Conservation (phyloP, 2,797 vertebrate species). For the Eurystomus glaucurus region DNA sequence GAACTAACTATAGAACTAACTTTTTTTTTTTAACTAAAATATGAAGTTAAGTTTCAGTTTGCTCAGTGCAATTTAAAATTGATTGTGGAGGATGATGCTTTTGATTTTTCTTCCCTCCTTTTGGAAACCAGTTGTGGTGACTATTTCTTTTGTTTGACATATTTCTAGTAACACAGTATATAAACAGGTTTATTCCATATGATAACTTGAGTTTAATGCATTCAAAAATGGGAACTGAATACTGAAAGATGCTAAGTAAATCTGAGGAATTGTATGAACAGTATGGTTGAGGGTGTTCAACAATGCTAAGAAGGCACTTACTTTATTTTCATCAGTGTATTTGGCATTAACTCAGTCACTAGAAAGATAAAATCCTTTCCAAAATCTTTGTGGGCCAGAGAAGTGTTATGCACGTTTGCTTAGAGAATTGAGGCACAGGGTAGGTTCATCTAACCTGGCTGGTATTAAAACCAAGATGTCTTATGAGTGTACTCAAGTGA, state of each 20-base stretch:
- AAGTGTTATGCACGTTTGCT: background rate
- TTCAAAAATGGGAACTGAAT: background rate
- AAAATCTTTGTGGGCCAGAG: background rate
- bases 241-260: background rate
- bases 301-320: background rate
- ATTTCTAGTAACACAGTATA: background rate
- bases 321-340: background rate
- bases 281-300: background rate
- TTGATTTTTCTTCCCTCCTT: background rate
- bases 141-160: background rate
- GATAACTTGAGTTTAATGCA: background rate
- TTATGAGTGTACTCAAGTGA: too few relatives aligned
- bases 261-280: background rate
- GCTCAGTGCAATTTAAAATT: background rate
- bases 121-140: background rate
- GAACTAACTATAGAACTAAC: background rate
- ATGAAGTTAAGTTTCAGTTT: background rate
- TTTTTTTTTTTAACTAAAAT: background rate
- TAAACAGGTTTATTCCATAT: background rate
- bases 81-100: background rate
- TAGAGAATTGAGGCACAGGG: background rate
- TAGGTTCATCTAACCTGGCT: background rate
- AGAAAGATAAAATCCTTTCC: background rate
- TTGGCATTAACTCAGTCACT: background rate
- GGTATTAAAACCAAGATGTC: background rate